These are phyloP conservation scores for Channa maculata DNA, from an alignment of 2,113 vertebrate species.

Conservation along the genomic window DNA sequence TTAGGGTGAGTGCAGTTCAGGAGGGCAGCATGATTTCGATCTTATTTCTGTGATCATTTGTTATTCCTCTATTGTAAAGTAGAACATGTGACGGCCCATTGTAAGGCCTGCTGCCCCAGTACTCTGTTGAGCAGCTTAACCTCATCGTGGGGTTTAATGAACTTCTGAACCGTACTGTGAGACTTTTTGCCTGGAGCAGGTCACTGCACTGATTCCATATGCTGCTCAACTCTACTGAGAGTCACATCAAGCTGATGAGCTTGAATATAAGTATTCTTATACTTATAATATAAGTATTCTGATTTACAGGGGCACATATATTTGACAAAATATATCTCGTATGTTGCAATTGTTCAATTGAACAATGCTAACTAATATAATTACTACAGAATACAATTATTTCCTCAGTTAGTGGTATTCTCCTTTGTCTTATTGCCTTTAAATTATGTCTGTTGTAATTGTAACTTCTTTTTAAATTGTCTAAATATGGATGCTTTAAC, in stretches of 20 bases:
- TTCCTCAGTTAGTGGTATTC: no score
- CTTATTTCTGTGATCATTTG: conserved; percentile 32
- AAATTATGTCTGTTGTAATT: no score
- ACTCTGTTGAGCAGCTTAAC: conserved; percentile 46
- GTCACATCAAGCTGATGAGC: conserved; percentile 14
- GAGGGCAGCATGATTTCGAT: conserved; percentile 43
- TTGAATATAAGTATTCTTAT: not conserved
- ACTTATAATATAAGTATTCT: no score
- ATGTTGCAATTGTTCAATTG: not conserved
- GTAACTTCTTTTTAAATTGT: no score
- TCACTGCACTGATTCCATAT: conserved; percentile 30
- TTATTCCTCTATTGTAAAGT: conserved; percentile 35
- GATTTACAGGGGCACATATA: not conserved
- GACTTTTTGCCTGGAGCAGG: conserved; percentile 34
- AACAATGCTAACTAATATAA: no score
- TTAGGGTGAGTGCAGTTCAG: conserved; percentile 35
- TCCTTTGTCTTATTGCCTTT: no score
- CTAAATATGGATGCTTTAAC: no score
- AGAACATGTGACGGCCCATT: conserved; percentile 47
- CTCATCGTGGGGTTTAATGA: conserved; percentile 37
- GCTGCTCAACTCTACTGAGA: conserved; percentile 35
- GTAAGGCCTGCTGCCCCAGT: conserved; percentile 30
- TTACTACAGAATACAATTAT: no score
- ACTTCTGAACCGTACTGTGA: conserved; percentile 53
- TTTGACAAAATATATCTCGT: not conserved